Conservation (phyloP, 2,797 vertebrate genomes). For the Amblyraja radiata region DNA sequence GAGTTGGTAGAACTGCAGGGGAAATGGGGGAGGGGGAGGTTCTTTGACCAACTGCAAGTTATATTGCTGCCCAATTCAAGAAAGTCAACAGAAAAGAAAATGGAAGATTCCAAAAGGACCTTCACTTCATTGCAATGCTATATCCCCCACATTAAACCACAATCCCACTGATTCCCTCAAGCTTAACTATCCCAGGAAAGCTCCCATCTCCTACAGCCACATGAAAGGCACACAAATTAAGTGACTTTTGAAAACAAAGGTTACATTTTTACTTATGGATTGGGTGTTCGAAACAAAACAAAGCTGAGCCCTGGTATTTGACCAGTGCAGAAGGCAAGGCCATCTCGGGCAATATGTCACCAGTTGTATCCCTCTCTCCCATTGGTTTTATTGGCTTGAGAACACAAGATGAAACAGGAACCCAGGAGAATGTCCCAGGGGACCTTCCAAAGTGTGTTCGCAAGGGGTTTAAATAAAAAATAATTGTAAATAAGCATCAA, state of each 20-base stretch:
- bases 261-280: too few relatives aligned
- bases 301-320: too few relatives aligned
- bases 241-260: too few relatives aligned
- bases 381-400: neutral
- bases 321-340: neutral
- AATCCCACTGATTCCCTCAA: neutral
- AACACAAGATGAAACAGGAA: neutral
- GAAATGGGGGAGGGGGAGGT: too few relatives aligned
- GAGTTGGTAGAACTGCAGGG: too few relatives aligned
- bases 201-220: too few relatives aligned
- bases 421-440: neutral
- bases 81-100: neutral
- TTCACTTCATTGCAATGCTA: neutral
- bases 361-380: neutral
- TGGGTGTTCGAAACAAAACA: too few relatives aligned
- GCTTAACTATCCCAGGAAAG: neutral
- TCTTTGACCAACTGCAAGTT: too few relatives aligned
- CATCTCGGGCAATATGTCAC: neutral
- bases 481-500: neutral
- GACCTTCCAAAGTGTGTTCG: neutral
- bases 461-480: neutral
- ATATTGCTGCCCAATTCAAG: neutral
- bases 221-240: too few relatives aligned
- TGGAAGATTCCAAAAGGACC: neutral
- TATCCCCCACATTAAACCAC: neutral